Evolutionary conservation across 2,113 vertebrate genomes (phyloP), one percentile per base, ranked within the genome.

Genomic region (Tragelaphus scriptus): DNA sequence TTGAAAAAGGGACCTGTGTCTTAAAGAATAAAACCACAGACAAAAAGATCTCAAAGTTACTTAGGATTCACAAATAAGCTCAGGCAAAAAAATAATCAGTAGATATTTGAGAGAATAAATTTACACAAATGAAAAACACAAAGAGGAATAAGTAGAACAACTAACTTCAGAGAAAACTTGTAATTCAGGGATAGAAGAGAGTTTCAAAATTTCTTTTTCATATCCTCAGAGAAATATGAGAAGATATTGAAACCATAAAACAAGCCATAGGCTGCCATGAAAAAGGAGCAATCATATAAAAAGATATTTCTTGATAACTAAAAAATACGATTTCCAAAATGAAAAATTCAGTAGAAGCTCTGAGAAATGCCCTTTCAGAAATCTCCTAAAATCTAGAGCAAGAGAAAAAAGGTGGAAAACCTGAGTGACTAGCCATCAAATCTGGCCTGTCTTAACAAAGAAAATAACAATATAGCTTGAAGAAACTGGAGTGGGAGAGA

Each of bases 201-300:
- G 59, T 82, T 93, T 91, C 71, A 71, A 75, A 92, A 36, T 58
- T 40, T 77, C 12, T 68, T 86, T n/a, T 92, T 79, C 17, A 77
- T 81, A 56, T 89, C 85, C 77, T 92, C 28, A 59, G 91, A 96
- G 90, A 96, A 91, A 91, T 65, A 94, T 13, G n/a, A 95, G 58
- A 95, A 87, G 88, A 82, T 92, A 94, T 90, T 97, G n/a, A 95
- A 96, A 79, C 53, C 71, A 87, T 92, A 94, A 95, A 98, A 91
- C 55, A 91, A 82, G 95, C 11, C 13, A 3, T 13, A 68, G n/a
- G 8, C 32, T 86, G 49, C 28, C 53, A 30, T 79, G 80, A 94
- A 84, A 93, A 94, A 51, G 19, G 68, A 89, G 15, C 36, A 28
- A 80, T 59, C 55, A 36, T 7, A 77, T 32, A 82, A 94, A 86